Base-by-base conservation (phyloP, 2,888 invertebrate species). In the Horisme vitalbata region DNA sequence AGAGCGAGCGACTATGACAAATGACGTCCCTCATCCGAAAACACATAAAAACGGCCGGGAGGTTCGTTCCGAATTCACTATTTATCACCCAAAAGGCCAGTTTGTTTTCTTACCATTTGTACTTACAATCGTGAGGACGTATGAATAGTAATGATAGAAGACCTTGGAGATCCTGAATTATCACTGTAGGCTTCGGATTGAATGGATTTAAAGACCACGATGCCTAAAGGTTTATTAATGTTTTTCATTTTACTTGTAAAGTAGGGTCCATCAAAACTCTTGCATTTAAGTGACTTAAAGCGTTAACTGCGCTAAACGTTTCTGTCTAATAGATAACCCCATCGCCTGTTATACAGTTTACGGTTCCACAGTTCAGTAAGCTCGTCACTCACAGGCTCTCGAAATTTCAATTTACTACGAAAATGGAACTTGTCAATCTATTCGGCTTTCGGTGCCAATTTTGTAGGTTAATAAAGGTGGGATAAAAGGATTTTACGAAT, bases 1-100 rank as follows among this genome's bases (percentile, higher is more conserved):
- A 45, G 49, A 48, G 33, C 57, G 57, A 52, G 49, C 59, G 61
- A 50, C 65, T 61, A 69, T 71, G 75, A 74, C 69, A 75, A 74
- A 76, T 72, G 65, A 65, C 50, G 50, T 56, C 41, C 57, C 59
- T 60, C 56, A 63, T 64, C 57, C 56, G 59, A 57, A 59, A 63
- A 61, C 65, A 65, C 62, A 63, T 63, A 68, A 68, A 72, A 68
- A 61, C 53, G 51, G 52, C 44, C 43, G 52, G 44, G 38, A 44
- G 45, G 39, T 56, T 51, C 55, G 46, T 45, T 47, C 51, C 57
- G 47, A 61, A 62, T 60, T 52, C 44, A 52, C 57, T 62, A 65
- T 69, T 69, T 69, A 65, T 72, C 64, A 63, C 61, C 33, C 38
- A 27, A 28, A 47, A 39, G 36, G 33, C 21, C 34, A 35, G 53